Percentiles rank a stretch among this genome's conserved stretches.
Conservation (phyloP, 2,113 vertebrate species). For the Tenebrosternarchus preto region DNA sequence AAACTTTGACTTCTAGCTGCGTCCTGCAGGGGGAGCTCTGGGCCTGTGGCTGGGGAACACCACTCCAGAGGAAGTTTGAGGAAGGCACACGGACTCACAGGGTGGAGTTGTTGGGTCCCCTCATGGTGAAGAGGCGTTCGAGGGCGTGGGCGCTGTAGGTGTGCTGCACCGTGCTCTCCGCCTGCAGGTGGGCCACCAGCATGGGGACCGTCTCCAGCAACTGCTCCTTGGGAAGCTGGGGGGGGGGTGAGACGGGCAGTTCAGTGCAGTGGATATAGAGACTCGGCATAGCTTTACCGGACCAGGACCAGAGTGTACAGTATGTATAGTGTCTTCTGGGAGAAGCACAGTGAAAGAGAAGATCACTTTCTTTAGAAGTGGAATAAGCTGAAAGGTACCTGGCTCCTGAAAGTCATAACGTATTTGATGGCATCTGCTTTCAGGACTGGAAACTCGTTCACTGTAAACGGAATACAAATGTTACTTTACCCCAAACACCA, state of each 20-base stretch:
- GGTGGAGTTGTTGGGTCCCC: constrained; percentile 84
- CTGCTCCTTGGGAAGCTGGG: constrained; percentile 95
- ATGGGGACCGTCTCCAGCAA: constrained; percentile 89
- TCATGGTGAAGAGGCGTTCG: constrained; percentile 96
- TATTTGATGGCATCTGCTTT: constrained; percentile 99
- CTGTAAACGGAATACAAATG: constrained; percentile 69
- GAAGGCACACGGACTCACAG: constrained; percentile 74
- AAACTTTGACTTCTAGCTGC: no score
- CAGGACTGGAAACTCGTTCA: constrained; percentile 97
- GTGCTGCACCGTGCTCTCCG: constrained; percentile 93
- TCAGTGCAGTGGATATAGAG: no score
- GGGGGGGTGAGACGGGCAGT: no score
- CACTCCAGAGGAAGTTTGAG: no score
- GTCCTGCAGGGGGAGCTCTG: no score
- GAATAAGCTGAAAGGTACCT: constrained; percentile 73
- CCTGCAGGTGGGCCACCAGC: constrained; percentile 88
- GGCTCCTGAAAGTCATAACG: constrained; percentile 98
- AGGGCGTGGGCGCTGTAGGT: constrained; percentile 94
- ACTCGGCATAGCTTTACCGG: no score
- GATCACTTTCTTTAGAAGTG: not conserved
- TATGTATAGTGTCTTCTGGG: no score
- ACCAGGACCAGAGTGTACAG: no score
- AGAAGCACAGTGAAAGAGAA: not conserved
- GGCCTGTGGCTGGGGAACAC: no score
- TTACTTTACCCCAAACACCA: not conserved